Conservation (phyloP, 2,113 vertebrate species). For the Poeciliopsis retropinna region DNA sequence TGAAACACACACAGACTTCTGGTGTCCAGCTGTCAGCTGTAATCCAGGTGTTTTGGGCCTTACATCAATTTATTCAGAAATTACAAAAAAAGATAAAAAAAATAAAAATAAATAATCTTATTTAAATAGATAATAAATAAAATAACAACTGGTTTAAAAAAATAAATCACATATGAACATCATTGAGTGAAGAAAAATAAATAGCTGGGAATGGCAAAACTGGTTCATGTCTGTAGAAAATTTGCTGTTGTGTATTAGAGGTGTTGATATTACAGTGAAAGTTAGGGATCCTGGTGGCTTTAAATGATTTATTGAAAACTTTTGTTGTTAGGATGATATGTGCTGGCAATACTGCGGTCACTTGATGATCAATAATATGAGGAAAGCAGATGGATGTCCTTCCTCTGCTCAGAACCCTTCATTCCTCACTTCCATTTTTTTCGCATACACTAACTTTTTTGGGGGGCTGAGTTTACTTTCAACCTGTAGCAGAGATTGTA, state of each 20-base stretch:
- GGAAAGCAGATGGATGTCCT: conserved; percentile 36
- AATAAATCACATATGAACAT: not conserved
- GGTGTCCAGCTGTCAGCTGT: not conserved
- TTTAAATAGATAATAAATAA: not conserved
- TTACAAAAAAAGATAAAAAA: no score
- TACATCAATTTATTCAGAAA: not conserved
- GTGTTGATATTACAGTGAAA: not conserved
- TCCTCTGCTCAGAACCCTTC: conserved; percentile 32
- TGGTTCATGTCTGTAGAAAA: not conserved
- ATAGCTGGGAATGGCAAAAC: not conserved
- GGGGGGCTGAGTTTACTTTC: conserved; percentile 1
- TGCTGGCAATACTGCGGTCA: conserved; percentile 66
- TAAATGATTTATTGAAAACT: conserved; percentile 73
- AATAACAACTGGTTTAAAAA: not conserved
- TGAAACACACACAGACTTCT: not conserved
- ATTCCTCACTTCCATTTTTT: conserved; percentile 18
- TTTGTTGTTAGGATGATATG: conserved; percentile 72
- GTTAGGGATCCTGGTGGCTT: conserved; percentile 52
- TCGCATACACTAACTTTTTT: not conserved
- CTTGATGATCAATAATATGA: conserved; percentile 82
- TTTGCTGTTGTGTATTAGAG: not conserved
- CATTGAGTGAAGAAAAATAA: not conserved
- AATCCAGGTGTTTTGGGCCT: no score
- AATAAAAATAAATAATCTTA: no score
- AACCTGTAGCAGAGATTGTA: not conserved